phyloP scores from a whole-genome alignment of 2,888 invertebrate genomes.

The Mycalesis mineus region DNA sequence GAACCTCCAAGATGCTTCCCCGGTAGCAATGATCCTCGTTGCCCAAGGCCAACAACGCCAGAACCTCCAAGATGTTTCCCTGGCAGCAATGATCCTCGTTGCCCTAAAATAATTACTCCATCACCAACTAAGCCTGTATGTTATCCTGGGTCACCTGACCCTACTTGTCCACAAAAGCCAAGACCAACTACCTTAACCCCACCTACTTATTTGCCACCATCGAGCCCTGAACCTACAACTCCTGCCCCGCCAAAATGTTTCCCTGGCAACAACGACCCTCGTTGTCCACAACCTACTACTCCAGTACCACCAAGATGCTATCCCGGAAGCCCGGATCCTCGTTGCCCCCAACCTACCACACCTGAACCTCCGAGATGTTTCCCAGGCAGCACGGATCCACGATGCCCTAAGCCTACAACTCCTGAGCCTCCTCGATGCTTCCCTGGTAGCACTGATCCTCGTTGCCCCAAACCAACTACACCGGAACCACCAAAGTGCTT shows the following conservation, averaged over 20 bases:
- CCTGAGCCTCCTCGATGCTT: constrained; percentile 32
- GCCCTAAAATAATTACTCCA: constrained; percentile 24
- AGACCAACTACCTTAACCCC: constrained; percentile 31
- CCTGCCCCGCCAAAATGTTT: constrained; percentile 39
- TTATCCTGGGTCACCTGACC: constrained; percentile 41
- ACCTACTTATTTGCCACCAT: constrained; percentile 33
- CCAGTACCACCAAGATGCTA: constrained; percentile 42
- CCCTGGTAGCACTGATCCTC: constrained; percentile 38
- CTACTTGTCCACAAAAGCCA: constrained; percentile 42
- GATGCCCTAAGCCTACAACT: constrained; percentile 37
- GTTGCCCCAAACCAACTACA: constrained; percentile 43
- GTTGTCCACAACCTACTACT: constrained; percentile 46
- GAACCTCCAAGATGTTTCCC: constrained; percentile 38
- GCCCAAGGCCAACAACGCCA: constrained; percentile 36
- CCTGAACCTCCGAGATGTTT: constrained; percentile 36
- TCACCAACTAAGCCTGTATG: constrained; percentile 11
- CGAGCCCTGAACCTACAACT: constrained; percentile 26
- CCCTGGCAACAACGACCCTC: constrained; percentile 47
- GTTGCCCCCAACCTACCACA: constrained; percentile 43
- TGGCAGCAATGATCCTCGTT: constrained; percentile 43
- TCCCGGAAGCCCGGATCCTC: constrained; percentile 50
- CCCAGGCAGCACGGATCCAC: constrained; percentile 46
- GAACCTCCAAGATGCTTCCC: constrained; percentile 34
- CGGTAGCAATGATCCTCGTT: constrained; percentile 38
- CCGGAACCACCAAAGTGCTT: constrained; percentile 34